These are phyloP conservation scores for Xyrichtys novacula DNA, from an alignment of 2,797 vertebrate species.

Conservation along the genomic window DNA sequence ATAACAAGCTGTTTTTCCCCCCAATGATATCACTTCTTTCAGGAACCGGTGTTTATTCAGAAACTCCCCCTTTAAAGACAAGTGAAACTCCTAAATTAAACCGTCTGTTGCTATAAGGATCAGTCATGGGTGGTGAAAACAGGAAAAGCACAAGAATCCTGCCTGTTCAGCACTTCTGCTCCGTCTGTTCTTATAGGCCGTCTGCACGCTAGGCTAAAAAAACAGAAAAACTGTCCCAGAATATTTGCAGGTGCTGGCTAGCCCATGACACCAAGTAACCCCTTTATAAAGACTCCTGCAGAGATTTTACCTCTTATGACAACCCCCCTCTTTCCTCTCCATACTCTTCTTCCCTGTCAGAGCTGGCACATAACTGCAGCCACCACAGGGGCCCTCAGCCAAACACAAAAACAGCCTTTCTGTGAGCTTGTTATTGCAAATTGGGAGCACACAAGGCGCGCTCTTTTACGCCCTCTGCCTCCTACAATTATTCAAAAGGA, in stretches of 20 bases:
- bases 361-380: slow-evolving; percentile 59
- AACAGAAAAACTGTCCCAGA: slow-evolving; percentile 12
- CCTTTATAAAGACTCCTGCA: slow-evolving; percentile 51
- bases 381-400: slow-evolving; percentile 56
- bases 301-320: slow-evolving; percentile 60
- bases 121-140: slow-evolving; percentile 63
- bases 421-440: slow-evolving; percentile 76
- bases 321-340: slow-evolving; percentile 30
- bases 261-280: slow-evolving; percentile 74
- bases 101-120: slow-evolving; percentile 33
- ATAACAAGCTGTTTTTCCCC: slow-evolving; percentile 32
- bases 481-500: slow-evolving; percentile 68
- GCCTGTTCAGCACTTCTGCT: slow-evolving; percentile 64
- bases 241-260: slow-evolving; percentile 65
- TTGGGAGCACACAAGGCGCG: slow-evolving; percentile 61
- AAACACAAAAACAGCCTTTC: slow-evolving; percentile 72
- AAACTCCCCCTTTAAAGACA: slow-evolving; percentile 26
- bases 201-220: slow-evolving; percentile 44
- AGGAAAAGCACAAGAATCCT: slow-evolving; percentile 71
- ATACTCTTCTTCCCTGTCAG: slow-evolving; percentile 35
- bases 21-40: slow-evolving; percentile 40
- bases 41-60: slow-evolving; percentile 50
- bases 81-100: slow-evolving; percentile 56
- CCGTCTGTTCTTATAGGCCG: slow-evolving; percentile 42
- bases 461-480: slow-evolving; percentile 68